phyloP scores from a whole-genome alignment of 92 coral and sea anemone genomes.

The Micromussa lordhowensis region DNA sequence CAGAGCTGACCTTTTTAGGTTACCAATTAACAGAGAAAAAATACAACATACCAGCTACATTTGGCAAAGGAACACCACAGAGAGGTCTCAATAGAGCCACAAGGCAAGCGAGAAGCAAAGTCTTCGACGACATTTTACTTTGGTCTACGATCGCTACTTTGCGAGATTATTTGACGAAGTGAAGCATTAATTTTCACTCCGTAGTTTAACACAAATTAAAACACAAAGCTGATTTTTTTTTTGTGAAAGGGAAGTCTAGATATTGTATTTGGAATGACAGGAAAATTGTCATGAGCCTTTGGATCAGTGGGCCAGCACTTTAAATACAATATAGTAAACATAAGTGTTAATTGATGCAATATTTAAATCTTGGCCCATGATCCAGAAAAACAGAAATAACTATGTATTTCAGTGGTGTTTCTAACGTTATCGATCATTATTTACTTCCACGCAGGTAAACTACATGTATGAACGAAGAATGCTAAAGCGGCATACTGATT shows the following conservation, averaged over 20 bases:
- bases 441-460: background rate
- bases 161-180: background rate
- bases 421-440: background rate
- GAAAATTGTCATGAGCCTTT: background rate
- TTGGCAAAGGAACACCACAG: conserved; percentile 13
- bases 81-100: conserved; percentile 19
- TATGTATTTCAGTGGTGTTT: background rate
- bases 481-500: background rate
- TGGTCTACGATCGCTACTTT: background rate
- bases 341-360: background rate
- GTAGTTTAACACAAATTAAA: background rate
- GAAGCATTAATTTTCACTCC: background rate
- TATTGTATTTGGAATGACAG: background rate
- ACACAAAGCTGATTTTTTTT: too few relatives aligned
- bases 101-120: conserved; percentile 13
- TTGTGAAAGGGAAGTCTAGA: background rate
- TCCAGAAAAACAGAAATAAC: background rate
- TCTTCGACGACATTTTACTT: conserved; percentile 12
- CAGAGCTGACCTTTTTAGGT: too few relatives aligned
- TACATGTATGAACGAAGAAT: background rate
- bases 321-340: background rate
- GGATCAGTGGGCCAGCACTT: background rate
- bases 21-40: background rate
- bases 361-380: background rate
- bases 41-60: conserved; percentile 5